phyloP scores from a whole-genome alignment of 2,113 vertebrate genomes.

The Coryphaenoides rupestris region DNA sequence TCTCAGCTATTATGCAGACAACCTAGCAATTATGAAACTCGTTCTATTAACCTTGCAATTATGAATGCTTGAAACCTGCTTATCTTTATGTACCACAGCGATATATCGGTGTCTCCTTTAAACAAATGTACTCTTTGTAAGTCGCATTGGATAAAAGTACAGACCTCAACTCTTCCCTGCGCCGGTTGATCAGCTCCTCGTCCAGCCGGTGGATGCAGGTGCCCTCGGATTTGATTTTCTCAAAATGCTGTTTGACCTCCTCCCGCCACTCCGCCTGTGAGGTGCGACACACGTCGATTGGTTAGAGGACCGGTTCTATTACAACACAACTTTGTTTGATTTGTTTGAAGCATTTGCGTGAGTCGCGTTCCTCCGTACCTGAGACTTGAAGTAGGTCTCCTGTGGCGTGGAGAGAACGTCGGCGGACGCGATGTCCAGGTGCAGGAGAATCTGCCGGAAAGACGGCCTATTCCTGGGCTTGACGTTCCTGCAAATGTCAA shows the following conservation, averaged over 20 bases:
- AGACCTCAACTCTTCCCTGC: conserved; percentile 93
- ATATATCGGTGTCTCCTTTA: too few species aligned
- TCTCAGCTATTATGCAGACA: too few species aligned
- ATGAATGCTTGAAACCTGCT: too few species aligned
- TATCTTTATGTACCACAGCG: too few species aligned
- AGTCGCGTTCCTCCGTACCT: conserved; percentile 63
- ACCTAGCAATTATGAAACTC: too few species aligned
- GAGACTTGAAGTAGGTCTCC: conserved; percentile 97
- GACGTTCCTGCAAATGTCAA: conserved; percentile 84
- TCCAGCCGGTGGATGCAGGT: conserved; percentile 94
- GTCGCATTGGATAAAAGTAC: too few species aligned
- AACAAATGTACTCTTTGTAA: too few species aligned
- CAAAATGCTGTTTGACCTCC: conserved; percentile 96
- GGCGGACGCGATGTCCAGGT: conserved; percentile 94
- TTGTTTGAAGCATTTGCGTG: background rate
- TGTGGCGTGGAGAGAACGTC: conserved; percentile 94
- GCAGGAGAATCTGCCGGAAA: conserved; percentile 94
- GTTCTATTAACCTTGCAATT: too few species aligned
- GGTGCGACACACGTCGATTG: conserved; percentile 9
- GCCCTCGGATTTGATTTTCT: conserved; percentile 97
- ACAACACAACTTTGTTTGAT: too few species aligned
- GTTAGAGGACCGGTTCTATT: too few species aligned
- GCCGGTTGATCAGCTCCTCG: conserved; percentile 91
- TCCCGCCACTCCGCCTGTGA: conserved; percentile 93
- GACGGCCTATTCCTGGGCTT: conserved; percentile 93